Evolutionary conservation across 2,888 invertebrate genomes (phyloP), one percentile per base, ranked within the genome.

Genomic region (Orchesellides sinensis): DNA sequence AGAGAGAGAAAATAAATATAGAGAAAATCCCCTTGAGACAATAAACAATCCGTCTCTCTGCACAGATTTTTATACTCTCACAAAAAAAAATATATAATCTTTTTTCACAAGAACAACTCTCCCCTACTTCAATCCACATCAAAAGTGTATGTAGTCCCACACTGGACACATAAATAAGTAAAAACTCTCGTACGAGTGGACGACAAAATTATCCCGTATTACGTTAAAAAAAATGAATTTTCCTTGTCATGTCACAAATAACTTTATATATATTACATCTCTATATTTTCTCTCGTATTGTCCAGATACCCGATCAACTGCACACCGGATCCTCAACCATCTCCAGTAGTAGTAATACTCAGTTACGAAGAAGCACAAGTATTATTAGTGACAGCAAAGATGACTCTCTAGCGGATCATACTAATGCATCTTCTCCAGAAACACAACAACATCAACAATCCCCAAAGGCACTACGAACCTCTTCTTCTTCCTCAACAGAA

Each of bases 11-110:
- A 6, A 10, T n/a, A 4, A 47, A 47, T n/a, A n/a, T 47, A 10
- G 5, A 35, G 5, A 14, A 54, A 59, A 63, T 40, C 65, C 65
- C 65, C 65, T 19, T 40, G 65, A 65, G 65, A 65, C 65, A 65
- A 65, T 65, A 65, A 65, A 65, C 65, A 65, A 65, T 65, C 65
- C n/a, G n/a, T n/a, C n/a, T n/a, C n/a, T n/a, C 23, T 29, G 61
- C 61, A 61, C 29, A 65, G 65, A 65, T 65, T 65, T 65, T 3
- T 61, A 4, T 59, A 6, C 29, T 27, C 27, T 8, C 29, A 12
- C 27, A 59, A 59, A 35, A 17, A 35, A 54, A 6, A 4, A 21
- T 52, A 52, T 52, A 52, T 52, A n/a, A 47, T n/a, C 4, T 12
- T 8, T n/a, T 35, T 35, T 35, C 35, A 35, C 12, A n/a, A 35